phyloP scores from a whole-genome alignment of 1,140 invertebrate genomes.

The Bathynomus jamesi region DNA sequence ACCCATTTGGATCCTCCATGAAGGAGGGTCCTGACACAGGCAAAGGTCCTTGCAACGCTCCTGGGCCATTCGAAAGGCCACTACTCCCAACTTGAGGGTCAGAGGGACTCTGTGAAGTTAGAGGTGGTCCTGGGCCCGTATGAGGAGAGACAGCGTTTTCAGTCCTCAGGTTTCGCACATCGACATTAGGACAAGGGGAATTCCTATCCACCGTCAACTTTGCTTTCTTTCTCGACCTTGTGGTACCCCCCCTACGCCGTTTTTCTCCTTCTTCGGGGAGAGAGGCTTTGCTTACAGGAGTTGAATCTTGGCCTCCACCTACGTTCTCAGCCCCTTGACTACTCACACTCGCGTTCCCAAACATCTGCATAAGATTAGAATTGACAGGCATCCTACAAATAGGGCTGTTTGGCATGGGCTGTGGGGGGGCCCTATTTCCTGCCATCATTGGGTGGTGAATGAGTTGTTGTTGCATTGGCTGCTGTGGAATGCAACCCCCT shows the following conservation, averaged over 20 bases:
- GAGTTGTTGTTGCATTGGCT: background rate
- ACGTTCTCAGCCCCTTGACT: background rate
- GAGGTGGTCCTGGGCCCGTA: constrained; percentile 18
- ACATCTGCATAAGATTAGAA: background rate
- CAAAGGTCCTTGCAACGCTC: background rate
- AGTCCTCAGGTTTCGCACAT: constrained; percentile 45
- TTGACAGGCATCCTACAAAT: background rate
- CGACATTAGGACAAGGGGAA: constrained; percentile 50
- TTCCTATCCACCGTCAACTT: constrained; percentile 17
- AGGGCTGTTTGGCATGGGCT: background rate
- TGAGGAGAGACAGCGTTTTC: constrained; percentile 41
- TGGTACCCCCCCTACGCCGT: constrained; percentile 11
- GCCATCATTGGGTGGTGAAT: background rate
- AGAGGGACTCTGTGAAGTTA: constrained; percentile 3
- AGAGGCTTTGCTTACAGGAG: background rate
- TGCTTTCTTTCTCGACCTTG: constrained; percentile 18
- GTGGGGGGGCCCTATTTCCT: background rate
- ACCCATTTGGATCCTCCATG: constrained; percentile 80
- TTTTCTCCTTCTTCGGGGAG: constrained; percentile 29
- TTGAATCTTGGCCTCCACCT: background rate
- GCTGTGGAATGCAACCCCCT: background rate
- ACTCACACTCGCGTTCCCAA: background rate
- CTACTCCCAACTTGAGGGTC: constrained; percentile 15
- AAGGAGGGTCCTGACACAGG: constrained; percentile 55
- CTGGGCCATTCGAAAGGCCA: background rate